A percentile compares a stretch with the other conserved stretches of the same genome.
phyloP scores from a whole-genome alignment of 2,888 invertebrate species.

The Cataglyphis rosenhaueri region DNA sequence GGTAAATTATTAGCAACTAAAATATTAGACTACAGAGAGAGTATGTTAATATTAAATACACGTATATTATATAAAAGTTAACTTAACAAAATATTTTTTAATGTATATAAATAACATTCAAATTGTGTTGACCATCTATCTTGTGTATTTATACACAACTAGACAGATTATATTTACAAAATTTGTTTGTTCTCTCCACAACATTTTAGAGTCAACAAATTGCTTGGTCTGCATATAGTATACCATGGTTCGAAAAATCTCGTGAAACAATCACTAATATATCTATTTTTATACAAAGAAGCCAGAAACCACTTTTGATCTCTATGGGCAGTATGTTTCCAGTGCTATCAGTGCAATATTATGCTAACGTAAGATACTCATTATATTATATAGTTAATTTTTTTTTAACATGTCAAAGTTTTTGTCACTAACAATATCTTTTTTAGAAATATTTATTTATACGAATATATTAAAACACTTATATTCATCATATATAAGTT shows the following conservation, averaged over 20 bases:
- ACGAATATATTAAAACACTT: background rate
- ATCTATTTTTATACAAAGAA: slow-evolving; percentile 9
- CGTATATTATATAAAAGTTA: background rate
- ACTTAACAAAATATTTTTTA: background rate
- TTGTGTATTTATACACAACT: background rate
- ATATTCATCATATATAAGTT: background rate
- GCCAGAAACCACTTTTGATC: slow-evolving; percentile 16
- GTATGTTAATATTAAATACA: background rate
- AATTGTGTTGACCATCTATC: background rate
- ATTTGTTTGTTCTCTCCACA: background rate
- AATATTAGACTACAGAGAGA: background rate
- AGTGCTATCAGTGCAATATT: slow-evolving; percentile 27
- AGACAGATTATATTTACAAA: background rate
- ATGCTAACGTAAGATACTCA: slow-evolving; percentile 6
- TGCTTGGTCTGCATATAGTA: slow-evolving; percentile 24
- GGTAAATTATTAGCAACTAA: slow-evolving; percentile 28
- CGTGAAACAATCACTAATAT: background rate
- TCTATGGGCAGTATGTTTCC: slow-evolving; percentile 27
- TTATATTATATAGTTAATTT: background rate
- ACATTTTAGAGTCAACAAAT: slow-evolving; percentile 32
- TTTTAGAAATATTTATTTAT: background rate
- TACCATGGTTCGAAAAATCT: background rate
- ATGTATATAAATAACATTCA: background rate
- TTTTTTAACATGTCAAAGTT: background rate
- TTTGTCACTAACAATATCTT: background rate